A percentile compares a stretch with the other conserved stretches of the same genome.
Evolutionary conservation across 1,140 invertebrate genomes (phyloP).

Genomic region (Pachypsylla venusta): DNA sequence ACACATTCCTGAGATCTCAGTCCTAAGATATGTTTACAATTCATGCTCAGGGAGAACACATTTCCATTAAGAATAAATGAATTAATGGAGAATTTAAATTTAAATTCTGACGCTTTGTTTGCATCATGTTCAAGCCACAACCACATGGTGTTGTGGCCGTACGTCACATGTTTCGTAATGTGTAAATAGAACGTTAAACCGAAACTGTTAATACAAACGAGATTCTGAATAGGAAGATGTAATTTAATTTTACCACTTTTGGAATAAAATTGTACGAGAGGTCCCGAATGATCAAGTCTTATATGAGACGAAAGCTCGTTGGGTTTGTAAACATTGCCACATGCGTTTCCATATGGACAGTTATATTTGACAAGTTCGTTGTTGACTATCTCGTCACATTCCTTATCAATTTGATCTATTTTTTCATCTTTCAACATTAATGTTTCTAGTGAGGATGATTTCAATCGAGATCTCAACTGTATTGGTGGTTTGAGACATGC

Average conservation of each 20-base stretch:
- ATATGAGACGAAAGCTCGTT: conserved; percentile 15
- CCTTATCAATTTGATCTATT: not conserved
- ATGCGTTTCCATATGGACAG: conserved; percentile 10
- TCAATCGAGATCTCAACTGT: conserved; percentile 10
- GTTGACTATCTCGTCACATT: not conserved
- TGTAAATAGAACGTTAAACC: conserved; percentile 12
- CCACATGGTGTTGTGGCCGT: conserved; percentile 3
- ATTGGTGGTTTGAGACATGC: not conserved
- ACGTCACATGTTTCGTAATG: not conserved
- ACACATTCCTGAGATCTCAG: conserved; percentile 1
- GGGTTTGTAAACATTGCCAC: not conserved
- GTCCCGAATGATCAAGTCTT: conserved; percentile 19
- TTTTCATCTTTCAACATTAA: conserved; percentile 9
- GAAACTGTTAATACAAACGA: conserved; percentile 3
- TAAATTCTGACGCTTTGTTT: not conserved
- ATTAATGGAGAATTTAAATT: conserved; percentile 7
- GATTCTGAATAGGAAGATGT: conserved; percentile 9
- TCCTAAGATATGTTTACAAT: not conserved
- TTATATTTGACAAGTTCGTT: not conserved
- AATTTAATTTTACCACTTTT: conserved; percentile 1
- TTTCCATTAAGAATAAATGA: not conserved
- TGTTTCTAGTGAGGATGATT: conserved; percentile 8
- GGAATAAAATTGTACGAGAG: conserved; percentile 21
- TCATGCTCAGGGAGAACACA: conserved; percentile 13
- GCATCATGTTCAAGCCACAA: conserved; percentile 9